Base-by-base conservation (phyloP, 2,797 vertebrate genomes). In the Urosaurus nigricauda region DNA sequence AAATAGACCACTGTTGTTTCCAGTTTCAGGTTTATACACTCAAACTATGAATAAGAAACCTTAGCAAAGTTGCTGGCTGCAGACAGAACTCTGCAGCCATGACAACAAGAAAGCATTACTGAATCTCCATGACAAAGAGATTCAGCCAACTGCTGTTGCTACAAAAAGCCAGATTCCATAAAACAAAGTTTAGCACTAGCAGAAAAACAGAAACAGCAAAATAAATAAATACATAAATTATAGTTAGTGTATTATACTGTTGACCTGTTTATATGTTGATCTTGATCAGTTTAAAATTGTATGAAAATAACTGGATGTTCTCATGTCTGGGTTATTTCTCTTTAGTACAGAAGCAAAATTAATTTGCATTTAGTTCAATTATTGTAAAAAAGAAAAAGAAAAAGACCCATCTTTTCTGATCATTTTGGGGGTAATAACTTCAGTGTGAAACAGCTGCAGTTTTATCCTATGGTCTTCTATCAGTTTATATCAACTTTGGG, bases 91-190 rank as follows among this genome's bases (percentile, higher is more conserved):
- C 92, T 12, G 93, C 93, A 94, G 80, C 95, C 96, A 96, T 96
- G 95, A 94, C 96, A 95, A 96, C 96, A 47, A 84, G 0, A 37
- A 94, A 92, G 93, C 93, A 93, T 85, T 94, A 91, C 92, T 89
- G 91, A 88, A 95, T 96, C 94, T 93, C 94, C 95, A 95, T 94
- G 94, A 95, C 93, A 95, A 96, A 95, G 93, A 80, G 19, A 0
- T 26, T 9, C 6, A 90, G 89, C 78, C 3, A 24, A 88, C 86
- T 83, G 88, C 92, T 92, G 84, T 83, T 74, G 87, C 88, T 78
- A 53, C 88, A 37, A 84, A 86, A 84, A 58, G 90, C 87, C 29
- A 85, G 9, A 86, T 86, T 75, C 0, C 51, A 89, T 86, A 87
- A 77, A 29, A 78, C 90, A 71, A 91, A 92, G 81, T 85, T 47